Percentiles rank a stretch among this genome's conserved stretches.
These are phyloP conservation scores for Ceratosolen solmsi DNA, from an alignment of 1,140 invertebrate genomes.

Conservation along the genomic window DNA sequence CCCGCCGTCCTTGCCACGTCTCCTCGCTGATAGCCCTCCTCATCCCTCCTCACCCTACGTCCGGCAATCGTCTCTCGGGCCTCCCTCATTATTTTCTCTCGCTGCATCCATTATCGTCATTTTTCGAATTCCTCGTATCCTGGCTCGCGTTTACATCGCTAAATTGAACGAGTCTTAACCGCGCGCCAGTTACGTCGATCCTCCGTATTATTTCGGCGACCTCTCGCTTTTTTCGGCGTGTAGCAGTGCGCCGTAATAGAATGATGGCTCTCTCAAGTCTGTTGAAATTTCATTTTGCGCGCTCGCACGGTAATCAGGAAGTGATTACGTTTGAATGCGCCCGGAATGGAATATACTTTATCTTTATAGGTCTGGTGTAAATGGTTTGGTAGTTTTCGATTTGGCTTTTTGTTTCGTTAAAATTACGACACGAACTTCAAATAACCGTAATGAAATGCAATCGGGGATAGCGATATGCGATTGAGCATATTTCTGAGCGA, in stretches of 20 bases:
- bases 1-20: background rate
- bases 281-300: conserved; percentile 51
- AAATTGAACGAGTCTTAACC: conserved; percentile 43
- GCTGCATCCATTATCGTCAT: conserved; percentile 51
- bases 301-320: conserved; percentile 28
- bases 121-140: conserved; percentile 46
- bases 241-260: conserved; percentile 24
- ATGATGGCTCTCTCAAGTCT: conserved; percentile 36
- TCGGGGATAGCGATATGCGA: background rate
- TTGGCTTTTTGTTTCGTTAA: conserved; percentile 2
- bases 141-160: background rate
- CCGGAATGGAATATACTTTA: conserved; percentile 54
- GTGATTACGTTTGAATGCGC: conserved; percentile 30
- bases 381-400: conserved; percentile 59
- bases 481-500: background rate
- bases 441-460: background rate
- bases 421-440: background rate
- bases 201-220: conserved; percentile 20
- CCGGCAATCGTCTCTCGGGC: conserved; percentile 17
- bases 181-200: conserved; percentile 21
- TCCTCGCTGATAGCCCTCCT: background rate
- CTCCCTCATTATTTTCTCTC: conserved; percentile 49
- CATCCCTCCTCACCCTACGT: background rate
- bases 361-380: conserved; percentile 54
- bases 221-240: background rate